Base-by-base conservation (phyloP, 2,113 vertebrate species). In the Dryoscopus gambensis region DNA sequence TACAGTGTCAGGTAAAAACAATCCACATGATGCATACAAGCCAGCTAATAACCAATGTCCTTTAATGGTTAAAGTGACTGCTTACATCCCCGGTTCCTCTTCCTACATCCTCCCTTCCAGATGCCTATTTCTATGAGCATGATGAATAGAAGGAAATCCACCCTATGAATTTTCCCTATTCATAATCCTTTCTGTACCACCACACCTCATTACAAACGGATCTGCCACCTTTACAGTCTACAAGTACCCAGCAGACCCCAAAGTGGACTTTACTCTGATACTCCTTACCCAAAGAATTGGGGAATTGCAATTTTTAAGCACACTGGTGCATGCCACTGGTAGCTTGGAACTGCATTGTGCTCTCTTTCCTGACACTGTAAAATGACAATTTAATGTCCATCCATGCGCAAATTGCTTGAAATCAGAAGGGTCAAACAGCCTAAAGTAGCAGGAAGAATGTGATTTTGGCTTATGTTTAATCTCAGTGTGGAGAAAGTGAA, bases 111-210 rank as follows among this genome's bases (percentile, higher is more conserved):
- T 92, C 91, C 62, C 75, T 68, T 93, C 87, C 70, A 91, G 23
- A 44, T 90, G 82, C 70, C 71, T 84, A 0, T 92, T 94, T 96
- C 70, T 65, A 49, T 44, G 42, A 83, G 27, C 1, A 1, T 65
- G n/a, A 85, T 91, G 84, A 95, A 91, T 94, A 88, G 75, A 81
- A 95, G 94, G 86, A 93, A 95, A 46, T 83, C 75, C 73, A 89
- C 47, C 19, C 69, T 5, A 6, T 95, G 77, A 56, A 64, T 92
- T 94, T 95, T 87, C 74, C 49, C 28, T 78, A 5, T 35, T 94
- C 28, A 12, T 71, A 84, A 84, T 73, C 74, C 46, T 75, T 90
- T 87, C 65, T 82, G 56, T n/a, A 21, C 62, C 50, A 40, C 65
- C 62, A 79, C 80, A 82, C 57, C 57, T 92, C 46, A n/a, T 35